Evolutionary conservation across 2,113 vertebrate species (phyloP).

Genomic region (Alligator mississippiensis): DNA sequence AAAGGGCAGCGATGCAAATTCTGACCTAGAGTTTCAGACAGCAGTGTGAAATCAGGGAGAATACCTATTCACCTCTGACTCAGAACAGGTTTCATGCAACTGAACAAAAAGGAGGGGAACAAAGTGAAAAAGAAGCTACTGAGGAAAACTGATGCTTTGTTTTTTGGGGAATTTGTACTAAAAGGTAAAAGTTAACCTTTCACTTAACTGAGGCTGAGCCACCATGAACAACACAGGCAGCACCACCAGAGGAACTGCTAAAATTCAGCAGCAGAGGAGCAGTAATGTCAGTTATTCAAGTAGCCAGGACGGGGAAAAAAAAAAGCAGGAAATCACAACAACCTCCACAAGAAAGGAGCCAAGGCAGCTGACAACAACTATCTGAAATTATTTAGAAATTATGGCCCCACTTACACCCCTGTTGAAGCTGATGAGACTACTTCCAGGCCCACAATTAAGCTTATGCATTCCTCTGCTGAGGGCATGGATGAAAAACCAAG

Average conservation of each 20-base stretch:
- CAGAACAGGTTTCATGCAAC: not conserved
- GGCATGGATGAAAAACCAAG: not conserved
- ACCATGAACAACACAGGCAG: fast-evolving
- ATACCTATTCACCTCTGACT: not conserved
- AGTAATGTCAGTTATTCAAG: not conserved
- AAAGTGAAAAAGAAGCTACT: not conserved
- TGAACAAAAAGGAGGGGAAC: not conserved
- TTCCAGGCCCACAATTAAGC: not conserved
- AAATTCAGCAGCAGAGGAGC: not conserved
- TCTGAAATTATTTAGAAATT: not conserved
- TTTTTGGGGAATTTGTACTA: not conserved
- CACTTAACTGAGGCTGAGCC: not conserved
- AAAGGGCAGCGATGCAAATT: not conserved
- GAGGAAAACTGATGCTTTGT: not conserved
- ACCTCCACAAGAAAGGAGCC: not conserved
- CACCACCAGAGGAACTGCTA: not conserved
- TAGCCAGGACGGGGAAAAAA: not conserved
- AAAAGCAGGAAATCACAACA: not conserved
- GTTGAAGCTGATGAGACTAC: not conserved
- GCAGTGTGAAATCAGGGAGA: not conserved
- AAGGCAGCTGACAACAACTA: not conserved
- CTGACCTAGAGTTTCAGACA: not conserved
- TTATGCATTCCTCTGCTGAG: not conserved
- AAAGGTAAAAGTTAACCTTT: not conserved
- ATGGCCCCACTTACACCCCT: not conserved